Evolutionary conservation across 2,888 invertebrate species (phyloP).

Genomic region (Aphidius colemani): DNA sequence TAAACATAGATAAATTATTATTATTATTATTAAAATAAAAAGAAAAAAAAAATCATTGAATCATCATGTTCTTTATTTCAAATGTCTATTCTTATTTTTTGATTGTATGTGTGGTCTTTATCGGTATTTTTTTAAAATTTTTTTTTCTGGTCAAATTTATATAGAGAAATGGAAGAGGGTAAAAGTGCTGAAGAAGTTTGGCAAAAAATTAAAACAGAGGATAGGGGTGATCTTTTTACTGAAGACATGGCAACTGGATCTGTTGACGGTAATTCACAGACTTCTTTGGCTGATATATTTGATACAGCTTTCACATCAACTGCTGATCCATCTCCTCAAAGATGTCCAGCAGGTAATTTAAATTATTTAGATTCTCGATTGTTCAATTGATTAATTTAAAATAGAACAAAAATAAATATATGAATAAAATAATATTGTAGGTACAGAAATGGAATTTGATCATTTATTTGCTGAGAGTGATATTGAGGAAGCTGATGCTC

Average conservation of each 20-base stretch:
- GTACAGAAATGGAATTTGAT: conserved; percentile 70
- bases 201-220: conserved; percentile 51
- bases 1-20: no score
- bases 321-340: conserved; percentile 59
- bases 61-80: no score
- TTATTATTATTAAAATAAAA: no score
- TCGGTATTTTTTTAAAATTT: not conserved
- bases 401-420: conserved; percentile 1
- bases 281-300: conserved; percentile 68
- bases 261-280: conserved; percentile 47
- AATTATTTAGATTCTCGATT: no score
- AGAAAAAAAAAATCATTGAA: no score
- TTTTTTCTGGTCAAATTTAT: not conserved
- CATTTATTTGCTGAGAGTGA: conserved; percentile 71
- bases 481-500: conserved; percentile 64
- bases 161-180: conserved; percentile 51
- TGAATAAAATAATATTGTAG: conserved; percentile 41
- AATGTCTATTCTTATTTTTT: no score
- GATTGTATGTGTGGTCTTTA: no score
- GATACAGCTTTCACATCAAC: conserved; percentile 69
- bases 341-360: conserved; percentile 51
- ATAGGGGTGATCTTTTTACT: conserved; percentile 46
- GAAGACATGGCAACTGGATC: conserved; percentile 46
- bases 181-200: conserved; percentile 50
- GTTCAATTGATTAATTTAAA: not conserved